phyloP scores from a whole-genome alignment of 1,140 invertebrate genomes.

The Bacillus rossius region DNA sequence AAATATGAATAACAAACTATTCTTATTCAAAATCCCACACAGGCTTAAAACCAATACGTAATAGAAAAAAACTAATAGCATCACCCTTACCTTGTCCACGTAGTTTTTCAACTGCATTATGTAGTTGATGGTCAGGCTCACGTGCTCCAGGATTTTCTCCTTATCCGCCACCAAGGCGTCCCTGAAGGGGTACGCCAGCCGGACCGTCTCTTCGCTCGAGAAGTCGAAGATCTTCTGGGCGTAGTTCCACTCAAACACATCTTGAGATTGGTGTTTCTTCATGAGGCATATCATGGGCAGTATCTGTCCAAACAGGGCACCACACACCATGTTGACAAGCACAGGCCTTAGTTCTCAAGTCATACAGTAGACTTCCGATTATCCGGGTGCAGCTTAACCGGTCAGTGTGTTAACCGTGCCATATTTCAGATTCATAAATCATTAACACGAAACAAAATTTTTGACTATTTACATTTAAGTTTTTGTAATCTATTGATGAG shows the following conservation, averaged over 20 bases:
- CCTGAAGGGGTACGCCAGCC: conserved; percentile 53
- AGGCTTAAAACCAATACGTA: too few relatives aligned
- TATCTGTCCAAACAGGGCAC: conserved; percentile 48
- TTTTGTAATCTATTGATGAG: too few relatives aligned
- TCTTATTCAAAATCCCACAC: too few relatives aligned
- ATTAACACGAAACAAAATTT: too few relatives aligned
- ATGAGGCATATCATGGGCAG: conserved; percentile 51
- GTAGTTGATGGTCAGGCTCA: conserved; percentile 41
- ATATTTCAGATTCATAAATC: too few relatives aligned
- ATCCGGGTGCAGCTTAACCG: too few relatives aligned
- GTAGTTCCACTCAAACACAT: conserved; percentile 54
- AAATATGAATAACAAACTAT: too few relatives aligned
- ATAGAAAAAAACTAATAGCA: too few relatives aligned
- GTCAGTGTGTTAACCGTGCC: too few relatives aligned
- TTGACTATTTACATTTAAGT: too few relatives aligned
- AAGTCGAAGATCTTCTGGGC: conserved; percentile 55
- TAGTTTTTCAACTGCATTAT: conserved; percentile 49
- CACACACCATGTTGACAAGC: neutral
- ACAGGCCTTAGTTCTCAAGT: neutral
- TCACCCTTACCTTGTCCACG: conserved; percentile 58
- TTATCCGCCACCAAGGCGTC: conserved; percentile 36
- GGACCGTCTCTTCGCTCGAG: conserved; percentile 53
- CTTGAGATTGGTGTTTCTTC: conserved; percentile 27
- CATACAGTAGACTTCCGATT: too few relatives aligned
- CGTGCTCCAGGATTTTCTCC: conserved; percentile 34